phyloP scores from a whole-genome alignment of 2,113 vertebrate genomes.

The Alces alces region DNA sequence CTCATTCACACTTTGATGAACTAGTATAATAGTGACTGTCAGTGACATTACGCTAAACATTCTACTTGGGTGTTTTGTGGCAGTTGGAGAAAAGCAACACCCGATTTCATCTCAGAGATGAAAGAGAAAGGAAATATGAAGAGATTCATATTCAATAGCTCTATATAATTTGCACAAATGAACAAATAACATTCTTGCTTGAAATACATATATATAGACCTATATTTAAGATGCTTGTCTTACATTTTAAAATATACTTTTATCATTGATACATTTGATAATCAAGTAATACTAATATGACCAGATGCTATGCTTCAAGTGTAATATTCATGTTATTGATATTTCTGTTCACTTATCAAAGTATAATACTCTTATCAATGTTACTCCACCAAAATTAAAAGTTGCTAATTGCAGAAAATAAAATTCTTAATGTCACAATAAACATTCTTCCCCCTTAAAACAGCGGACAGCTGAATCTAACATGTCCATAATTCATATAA shows the following conservation, averaged over 20 bases:
- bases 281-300: slow-evolving; percentile 51
- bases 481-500: slow-evolving; percentile 55
- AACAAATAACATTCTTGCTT: background rate
- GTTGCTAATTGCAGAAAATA: slow-evolving; percentile 70
- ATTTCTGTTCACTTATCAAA: background rate
- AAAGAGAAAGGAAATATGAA: background rate
- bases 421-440: slow-evolving; percentile 69
- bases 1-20: slow-evolving; percentile 28
- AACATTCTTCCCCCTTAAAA: slow-evolving; percentile 25
- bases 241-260: slow-evolving; percentile 73
- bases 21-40: background rate
- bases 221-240: background rate
- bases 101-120: background rate
- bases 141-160: background rate
- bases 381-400: slow-evolving; percentile 66
- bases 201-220: background rate
- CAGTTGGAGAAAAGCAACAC: background rate
- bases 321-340: slow-evolving; percentile 43
- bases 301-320: slow-evolving; percentile 67
- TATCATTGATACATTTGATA: slow-evolving; percentile 70
- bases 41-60: slow-evolving; percentile 3
- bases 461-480: slow-evolving; percentile 67
- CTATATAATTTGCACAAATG: background rate
- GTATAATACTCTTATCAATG: slow-evolving; percentile 57
- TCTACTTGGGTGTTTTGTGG: background rate